Conservation (phyloP, 2,888 invertebrate species). For the Tortricodes alternella region DNA sequence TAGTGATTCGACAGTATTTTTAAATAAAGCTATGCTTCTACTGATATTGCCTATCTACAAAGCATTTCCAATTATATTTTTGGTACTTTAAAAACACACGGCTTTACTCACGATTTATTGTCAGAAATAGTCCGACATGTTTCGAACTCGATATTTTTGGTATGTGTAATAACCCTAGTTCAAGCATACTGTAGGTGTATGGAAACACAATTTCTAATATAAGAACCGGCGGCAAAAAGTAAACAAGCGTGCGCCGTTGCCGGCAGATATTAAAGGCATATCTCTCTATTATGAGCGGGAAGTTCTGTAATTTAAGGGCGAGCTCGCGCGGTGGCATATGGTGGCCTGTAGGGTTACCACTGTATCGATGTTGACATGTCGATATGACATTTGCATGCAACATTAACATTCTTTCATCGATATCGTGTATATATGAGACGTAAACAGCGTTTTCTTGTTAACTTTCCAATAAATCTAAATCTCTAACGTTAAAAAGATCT, state of each 20-base stretch:
- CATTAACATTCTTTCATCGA: no score
- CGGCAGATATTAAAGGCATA: slow-evolving; percentile 83
- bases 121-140: no score
- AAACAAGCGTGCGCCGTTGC: slow-evolving; percentile 72
- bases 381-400: neutral
- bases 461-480: no score
- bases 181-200: slow-evolving; percentile 21
- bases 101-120: no score
- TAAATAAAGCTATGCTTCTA: no score
- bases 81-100: no score
- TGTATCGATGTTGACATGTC: slow-evolving; percentile 37
- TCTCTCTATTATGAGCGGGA: slow-evolving; percentile 82
- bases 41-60: neutral
- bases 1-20: slow-evolving; percentile 4
- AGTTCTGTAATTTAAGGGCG: slow-evolving; percentile 81
- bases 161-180: slow-evolving; percentile 20
- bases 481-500: no score
- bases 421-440: no score
- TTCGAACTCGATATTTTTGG: no score
- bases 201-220: slow-evolving; percentile 66
- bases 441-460: no score
- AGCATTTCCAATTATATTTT: neutral
- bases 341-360: slow-evolving; percentile 64
- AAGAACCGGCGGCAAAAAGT: slow-evolving; percentile 76
- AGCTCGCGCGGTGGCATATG: slow-evolving; percentile 72